Evolutionary conservation across 2,888 invertebrate species (phyloP).

Genomic region (Rhagonycha lutea): DNA sequence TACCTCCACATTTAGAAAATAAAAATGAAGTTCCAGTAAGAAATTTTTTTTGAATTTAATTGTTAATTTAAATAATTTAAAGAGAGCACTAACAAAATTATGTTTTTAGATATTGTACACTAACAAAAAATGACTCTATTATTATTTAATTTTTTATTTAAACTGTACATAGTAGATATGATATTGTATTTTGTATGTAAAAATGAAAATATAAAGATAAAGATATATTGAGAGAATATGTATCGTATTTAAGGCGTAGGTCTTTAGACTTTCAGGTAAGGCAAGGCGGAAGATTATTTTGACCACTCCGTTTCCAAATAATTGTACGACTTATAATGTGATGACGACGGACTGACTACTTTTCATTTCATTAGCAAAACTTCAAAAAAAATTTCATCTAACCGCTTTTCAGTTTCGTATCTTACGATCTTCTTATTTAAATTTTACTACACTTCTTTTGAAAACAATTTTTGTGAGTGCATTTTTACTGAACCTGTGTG

Average conservation of each 20-base stretch:
- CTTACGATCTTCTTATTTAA: background rate
- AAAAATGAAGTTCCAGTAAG: conserved; percentile 41
- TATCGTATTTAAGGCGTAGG: background rate
- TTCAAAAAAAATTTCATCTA: background rate
- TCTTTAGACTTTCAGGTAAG: background rate
- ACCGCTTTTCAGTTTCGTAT: background rate
- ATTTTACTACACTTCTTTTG: background rate
- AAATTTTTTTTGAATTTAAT: conserved; percentile 9
- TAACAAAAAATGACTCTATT: background rate
- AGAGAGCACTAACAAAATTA: background rate
- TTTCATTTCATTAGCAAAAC: background rate
- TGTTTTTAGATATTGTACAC: background rate
- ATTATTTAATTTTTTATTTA: background rate
- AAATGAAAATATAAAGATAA: background rate
- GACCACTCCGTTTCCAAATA: background rate
- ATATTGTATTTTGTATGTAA: background rate
- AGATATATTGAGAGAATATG: background rate
- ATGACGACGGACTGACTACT: background rate
- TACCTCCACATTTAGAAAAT: conserved; percentile 57
- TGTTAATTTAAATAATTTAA: conserved; percentile 12
- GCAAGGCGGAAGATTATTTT: background rate
- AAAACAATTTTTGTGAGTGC: background rate
- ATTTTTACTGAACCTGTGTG: background rate
- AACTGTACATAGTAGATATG: background rate
- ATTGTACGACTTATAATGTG: background rate